A percentile compares a stretch with the other conserved stretches of the same genome.
Evolutionary conservation across 2,888 invertebrate species (phyloP).

Genomic region (Acanthacorydalis orientalis): DNA sequence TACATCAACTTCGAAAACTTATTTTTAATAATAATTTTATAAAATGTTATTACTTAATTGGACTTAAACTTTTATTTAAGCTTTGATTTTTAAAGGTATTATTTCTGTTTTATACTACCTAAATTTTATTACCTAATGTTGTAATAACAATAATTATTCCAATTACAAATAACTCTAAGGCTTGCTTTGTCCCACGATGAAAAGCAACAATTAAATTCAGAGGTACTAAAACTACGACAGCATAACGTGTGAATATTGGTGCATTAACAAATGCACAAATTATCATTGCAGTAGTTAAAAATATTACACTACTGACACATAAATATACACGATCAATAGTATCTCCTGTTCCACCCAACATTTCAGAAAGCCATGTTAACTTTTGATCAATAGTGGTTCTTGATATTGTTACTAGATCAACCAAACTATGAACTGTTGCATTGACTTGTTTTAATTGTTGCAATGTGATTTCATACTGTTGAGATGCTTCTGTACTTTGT

Average conservation of each 20-base stretch:
- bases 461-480: conserved; percentile 31
- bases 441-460: conserved; percentile 33
- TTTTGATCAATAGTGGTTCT: conserved; percentile 21
- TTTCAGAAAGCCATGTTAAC: conserved; percentile 19
- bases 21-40: too few species aligned
- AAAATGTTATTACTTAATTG: background rate
- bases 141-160: conserved; percentile 12
- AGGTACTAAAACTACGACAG: conserved; percentile 19
- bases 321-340: conserved; percentile 22
- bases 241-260: conserved; percentile 16
- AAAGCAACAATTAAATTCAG: conserved; percentile 21
- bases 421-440: conserved; percentile 27
- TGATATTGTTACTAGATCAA: conserved; percentile 20
- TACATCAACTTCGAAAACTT: too few species aligned
- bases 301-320: conserved; percentile 20
- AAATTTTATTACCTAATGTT: conserved; percentile 12
- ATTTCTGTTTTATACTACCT: background rate
- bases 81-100: too few species aligned
- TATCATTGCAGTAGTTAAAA: conserved; percentile 22
- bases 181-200: conserved; percentile 15
- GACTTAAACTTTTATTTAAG: background rate
- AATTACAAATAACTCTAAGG: conserved; percentile 16
- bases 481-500: conserved; percentile 29
- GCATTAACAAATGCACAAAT: conserved; percentile 23
- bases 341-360: conserved; percentile 23